Evolutionary conservation across 1,140 invertebrate species (phyloP), one percentile per base, ranked within the genome.

Genomic region (Mactra quadrangularis): DNA sequence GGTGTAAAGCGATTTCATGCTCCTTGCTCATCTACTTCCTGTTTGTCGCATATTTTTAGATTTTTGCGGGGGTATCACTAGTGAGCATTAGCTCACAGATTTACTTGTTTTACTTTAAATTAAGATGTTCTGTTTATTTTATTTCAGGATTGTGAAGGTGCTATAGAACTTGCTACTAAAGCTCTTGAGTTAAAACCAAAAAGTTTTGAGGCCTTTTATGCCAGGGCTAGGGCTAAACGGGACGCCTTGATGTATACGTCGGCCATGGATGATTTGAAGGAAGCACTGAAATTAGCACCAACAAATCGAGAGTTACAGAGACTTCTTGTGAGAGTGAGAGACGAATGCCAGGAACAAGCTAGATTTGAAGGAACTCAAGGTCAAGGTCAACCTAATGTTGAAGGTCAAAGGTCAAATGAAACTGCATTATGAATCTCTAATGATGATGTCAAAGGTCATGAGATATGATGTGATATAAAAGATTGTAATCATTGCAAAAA

Each of bases 161-260:
- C 97, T 9, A 95, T 98, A 83, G 96, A 98, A 89, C 94, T 98
- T 64, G 97, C 97, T 3, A 95, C 96, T 52, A 95, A 97, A 92
- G 97, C 97, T 0, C 94, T 98, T 31, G 95, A 95, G 59, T 94
- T 97, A 77, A 96, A 96, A 86, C 95, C 96, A 6, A 95, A 96
- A 87, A 98, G 96, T 0, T 98, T 97, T 91, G 98, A 99, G 94
- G 97, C 97, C 1, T 97, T 96, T 89, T 98, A 98, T 92, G 97
- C 97, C 1, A 94, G 97, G 89, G 96, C 97, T 0, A 96, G 97
- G 89, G 97, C 97, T 9, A 95, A 95, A 66, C 94, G 97, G 79
- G 97, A 97, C 83, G 89, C 95, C 71, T 94, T 93, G 94, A 90
- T 94, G 17, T 93, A 94, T 70, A 93, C 95, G 6, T 93, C 94